phyloP scores from a whole-genome alignment of 2,113 vertebrate species.

The Catharus bicknelli region DNA sequence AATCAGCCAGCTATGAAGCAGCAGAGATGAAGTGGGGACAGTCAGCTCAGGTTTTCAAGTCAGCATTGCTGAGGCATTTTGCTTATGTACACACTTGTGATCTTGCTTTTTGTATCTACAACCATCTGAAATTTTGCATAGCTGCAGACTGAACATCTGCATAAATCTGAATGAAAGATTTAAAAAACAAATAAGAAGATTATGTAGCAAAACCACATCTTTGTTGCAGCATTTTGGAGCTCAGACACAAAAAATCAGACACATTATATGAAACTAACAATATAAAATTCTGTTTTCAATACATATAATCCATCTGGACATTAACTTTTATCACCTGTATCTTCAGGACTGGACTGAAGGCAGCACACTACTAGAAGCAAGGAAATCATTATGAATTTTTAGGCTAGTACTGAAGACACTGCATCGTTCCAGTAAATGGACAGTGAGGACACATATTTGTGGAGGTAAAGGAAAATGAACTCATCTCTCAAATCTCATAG shows the following conservation, averaged over 20 bases:
- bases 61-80: constrained; percentile 28
- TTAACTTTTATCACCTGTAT: not conserved
- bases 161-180: constrained; percentile 41
- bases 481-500: not conserved
- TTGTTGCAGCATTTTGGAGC: constrained; percentile 15
- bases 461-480: not conserved
- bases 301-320: not conserved
- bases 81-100: constrained; percentile 44
- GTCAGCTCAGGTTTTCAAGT: constrained; percentile 43
- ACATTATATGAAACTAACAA: constrained; percentile 12
- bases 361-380: not conserved
- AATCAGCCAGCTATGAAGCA: not conserved
- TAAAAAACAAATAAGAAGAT: constrained; percentile 49
- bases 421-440: not conserved
- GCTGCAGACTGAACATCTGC: constrained; percentile 58
- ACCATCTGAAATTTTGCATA: constrained; percentile 47
- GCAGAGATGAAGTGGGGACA: constrained; percentile 41
- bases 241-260: constrained; percentile 38
- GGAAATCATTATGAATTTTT: not conserved
- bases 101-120: constrained; percentile 6
- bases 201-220: constrained; percentile 32
- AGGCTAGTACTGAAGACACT: not conserved
- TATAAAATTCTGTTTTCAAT: not conserved
- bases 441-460: not conserved
- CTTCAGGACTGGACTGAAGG: not conserved